Evolutionary conservation across 92 coral and sea anemone genomes (phyloP), one percentile per base, ranked within the genome.

Genomic region (Blastomussa wellsi): DNA sequence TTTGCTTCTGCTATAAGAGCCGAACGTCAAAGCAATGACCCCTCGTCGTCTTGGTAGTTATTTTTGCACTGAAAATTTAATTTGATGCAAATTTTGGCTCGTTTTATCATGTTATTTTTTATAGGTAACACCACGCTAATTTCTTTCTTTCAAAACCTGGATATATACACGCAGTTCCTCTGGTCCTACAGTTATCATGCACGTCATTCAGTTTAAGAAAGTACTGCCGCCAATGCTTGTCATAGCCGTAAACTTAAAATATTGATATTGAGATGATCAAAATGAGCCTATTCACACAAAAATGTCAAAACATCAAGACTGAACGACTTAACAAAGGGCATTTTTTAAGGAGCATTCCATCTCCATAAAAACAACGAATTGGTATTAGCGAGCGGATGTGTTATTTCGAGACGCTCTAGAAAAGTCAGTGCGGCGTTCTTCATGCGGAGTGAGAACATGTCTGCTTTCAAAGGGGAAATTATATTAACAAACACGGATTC

Each of bases 311-410:
- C 49, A 59, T 64, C 36, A 29, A 65, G 26, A 33, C 22, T 47
- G 53, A 51, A 69, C 15, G 37, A 37, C 24, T 26, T 19, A 81
- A 47, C 49, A 81, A 81, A 36, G 24, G 77, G 33, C 60, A 82
- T 82, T 82, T 82, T 82, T 82, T 14, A 4, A 37, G 41, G 70
- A 24, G 53, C 86, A 0, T 19, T 51, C 19, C 68, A 70, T 82
- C 78, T 82, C 86, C 86, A 82, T 82, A 72, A 62, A 70, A 51
- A 81, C 69, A 35, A 8, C 12, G 28, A 70, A 38, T 70, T 70
- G 3, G 41, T 1, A 35, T 24, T 4, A 70, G 28, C 28, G 47
- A 70, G 28, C 28, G 47, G 47, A 6, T 38, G 44, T 6, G 4
- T 70, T 20, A 20, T 13, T 70, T 35, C 20, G 38, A 39, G 20